phyloP scores from a whole-genome alignment of 1,140 invertebrate species.

The Nixonia krombeini region DNA sequence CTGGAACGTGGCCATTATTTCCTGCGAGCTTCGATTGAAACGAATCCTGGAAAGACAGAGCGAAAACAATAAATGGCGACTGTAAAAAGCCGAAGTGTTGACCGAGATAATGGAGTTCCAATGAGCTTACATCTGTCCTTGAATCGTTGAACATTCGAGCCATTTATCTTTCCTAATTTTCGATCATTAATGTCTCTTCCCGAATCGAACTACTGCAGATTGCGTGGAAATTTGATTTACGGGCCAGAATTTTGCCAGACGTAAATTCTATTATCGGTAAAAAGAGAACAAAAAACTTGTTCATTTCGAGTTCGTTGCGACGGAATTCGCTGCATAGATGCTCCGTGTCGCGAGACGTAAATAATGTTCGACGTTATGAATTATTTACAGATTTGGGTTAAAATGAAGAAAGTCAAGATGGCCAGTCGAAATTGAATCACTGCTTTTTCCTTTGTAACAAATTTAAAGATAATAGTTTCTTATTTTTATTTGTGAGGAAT shows the following conservation, averaged over 20 bases:
- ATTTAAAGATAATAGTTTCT: too few relatives aligned
- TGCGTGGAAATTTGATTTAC: slow-evolving; percentile 35
- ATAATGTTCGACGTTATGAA: too few relatives aligned
- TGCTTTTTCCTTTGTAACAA: too few relatives aligned
- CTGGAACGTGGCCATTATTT: slow-evolving; percentile 38
- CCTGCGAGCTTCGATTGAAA: slow-evolving; percentile 30
- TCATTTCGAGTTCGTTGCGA: too few relatives aligned
- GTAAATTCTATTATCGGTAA: slow-evolving; percentile 19
- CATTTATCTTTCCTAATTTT: slow-evolving; percentile 56
- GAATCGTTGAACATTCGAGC: slow-evolving; percentile 27
- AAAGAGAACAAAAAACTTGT: not conserved
- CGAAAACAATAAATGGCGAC: slow-evolving; percentile 40
- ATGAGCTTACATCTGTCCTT: slow-evolving; percentile 40
- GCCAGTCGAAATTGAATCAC: not conserved
- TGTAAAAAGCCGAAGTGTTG: slow-evolving; percentile 36
- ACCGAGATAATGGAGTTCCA: slow-evolving; percentile 52
- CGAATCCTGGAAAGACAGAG: slow-evolving; percentile 24
- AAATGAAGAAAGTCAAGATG: too few relatives aligned
- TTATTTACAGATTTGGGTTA: too few relatives aligned
- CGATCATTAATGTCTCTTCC: slow-evolving; percentile 40
- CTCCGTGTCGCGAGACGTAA: not conserved
- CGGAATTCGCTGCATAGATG: too few relatives aligned
- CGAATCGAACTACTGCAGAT: slow-evolving; percentile 12
- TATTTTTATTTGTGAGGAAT: too few relatives aligned
- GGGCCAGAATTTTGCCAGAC: slow-evolving; percentile 12